phyloP scores from a whole-genome alignment of 2,888 invertebrate species.

The Dolomedes plantarius region DNA sequence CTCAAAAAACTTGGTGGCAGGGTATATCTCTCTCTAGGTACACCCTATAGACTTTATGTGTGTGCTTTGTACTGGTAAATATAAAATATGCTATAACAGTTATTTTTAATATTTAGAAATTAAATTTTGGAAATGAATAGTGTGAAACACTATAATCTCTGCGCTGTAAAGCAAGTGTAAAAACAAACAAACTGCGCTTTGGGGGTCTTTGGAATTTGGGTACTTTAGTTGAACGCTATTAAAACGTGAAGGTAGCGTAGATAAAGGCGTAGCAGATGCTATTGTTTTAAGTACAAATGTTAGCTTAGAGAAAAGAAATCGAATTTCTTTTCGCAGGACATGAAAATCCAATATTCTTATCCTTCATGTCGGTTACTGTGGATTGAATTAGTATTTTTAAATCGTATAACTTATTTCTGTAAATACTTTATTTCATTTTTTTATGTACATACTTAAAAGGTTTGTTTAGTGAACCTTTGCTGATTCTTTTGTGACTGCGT shows the following conservation, averaged over 20 bases:
- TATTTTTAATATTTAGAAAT: conserved; percentile 17
- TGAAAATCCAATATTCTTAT: not conserved
- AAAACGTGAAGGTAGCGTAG: not conserved
- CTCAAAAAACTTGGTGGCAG: conserved; percentile 10
- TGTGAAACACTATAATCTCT: not conserved
- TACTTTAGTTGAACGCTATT: not conserved
- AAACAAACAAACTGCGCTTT: conserved; percentile 2
- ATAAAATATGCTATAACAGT: conserved; percentile 13
- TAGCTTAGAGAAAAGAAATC: not conserved
- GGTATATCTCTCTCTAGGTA: not conserved
- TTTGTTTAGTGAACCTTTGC: not conserved
- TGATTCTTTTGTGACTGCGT: not conserved
- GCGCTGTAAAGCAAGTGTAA: not conserved
- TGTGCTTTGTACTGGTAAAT: conserved; percentile 2
- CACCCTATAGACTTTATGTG: not conserved
- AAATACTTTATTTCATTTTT: not conserved
- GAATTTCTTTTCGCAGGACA: not conserved
- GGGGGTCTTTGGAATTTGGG: not conserved
- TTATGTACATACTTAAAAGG: not conserved
- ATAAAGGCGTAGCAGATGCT: not conserved
- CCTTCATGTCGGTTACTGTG: not conserved
- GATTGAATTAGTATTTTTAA: not conserved
- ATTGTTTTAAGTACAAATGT: conserved; percentile 14
- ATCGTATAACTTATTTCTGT: conserved; percentile 3
- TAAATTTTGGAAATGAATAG: conserved; percentile 7